Percentiles rank a stretch among this genome's conserved stretches.
phyloP scores from a whole-genome alignment of 2,797 vertebrate genomes.

The Semotilus atromaculatus region DNA sequence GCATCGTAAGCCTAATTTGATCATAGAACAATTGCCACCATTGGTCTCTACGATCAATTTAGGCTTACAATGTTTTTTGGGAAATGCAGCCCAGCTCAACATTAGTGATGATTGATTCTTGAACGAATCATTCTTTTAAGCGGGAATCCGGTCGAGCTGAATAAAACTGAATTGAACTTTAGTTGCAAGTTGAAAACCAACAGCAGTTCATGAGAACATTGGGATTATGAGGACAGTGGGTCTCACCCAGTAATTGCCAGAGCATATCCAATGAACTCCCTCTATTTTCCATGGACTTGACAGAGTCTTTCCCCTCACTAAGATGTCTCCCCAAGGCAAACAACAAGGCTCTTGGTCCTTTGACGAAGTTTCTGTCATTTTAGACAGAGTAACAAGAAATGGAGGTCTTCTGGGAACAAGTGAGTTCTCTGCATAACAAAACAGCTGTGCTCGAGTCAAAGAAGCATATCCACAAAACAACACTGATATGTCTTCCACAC shows the following conservation, averaged over 20 bases:
- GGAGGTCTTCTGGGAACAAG: conserved; percentile 32
- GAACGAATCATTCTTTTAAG: not conserved
- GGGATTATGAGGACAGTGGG: not conserved
- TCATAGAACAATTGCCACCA: too few species aligned
- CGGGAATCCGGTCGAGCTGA: not conserved
- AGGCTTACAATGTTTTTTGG: too few species aligned
- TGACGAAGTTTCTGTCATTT: conserved; percentile 57
- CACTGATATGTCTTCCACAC: conserved; percentile 25
- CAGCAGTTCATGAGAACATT: not conserved
- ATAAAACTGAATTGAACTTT: not conserved
- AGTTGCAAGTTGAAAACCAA: not conserved
- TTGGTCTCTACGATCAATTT: too few species aligned
- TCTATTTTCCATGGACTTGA: conserved; percentile 28
- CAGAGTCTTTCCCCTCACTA: conserved; percentile 22
- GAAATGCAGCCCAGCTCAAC: not conserved
- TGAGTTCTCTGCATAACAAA: conserved; percentile 49
- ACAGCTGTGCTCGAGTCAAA: conserved; percentile 21
- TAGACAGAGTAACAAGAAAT: conserved; percentile 42
- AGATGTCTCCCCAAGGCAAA: conserved; percentile 47
- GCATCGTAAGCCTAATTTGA: too few species aligned
- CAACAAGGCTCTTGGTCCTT: conserved; percentile 44
- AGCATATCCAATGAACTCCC: conserved; percentile 16
- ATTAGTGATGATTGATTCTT: not conserved
- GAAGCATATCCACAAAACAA: conserved; percentile 43
- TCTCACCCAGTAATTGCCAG: not conserved